phyloP scores from a whole-genome alignment of 2,888 invertebrate species.

The Arrhopalites spinosus region DNA sequence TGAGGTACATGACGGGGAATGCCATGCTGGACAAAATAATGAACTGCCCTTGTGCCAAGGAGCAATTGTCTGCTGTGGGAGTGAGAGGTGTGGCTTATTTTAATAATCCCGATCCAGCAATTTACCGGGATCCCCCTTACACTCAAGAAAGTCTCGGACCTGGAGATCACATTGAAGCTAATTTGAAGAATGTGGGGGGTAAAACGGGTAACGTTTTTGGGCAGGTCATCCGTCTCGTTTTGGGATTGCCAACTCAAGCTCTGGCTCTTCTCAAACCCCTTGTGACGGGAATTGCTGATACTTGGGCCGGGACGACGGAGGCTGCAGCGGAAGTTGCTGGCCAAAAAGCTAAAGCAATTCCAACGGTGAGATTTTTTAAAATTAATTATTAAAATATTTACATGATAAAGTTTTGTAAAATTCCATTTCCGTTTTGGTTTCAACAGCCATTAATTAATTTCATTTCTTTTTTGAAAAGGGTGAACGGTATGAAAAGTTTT shows the following conservation, averaged over 20 bases:
- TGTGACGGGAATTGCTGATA: constrained; percentile 55
- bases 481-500: too few species aligned
- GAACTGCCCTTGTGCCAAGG: constrained; percentile 56
- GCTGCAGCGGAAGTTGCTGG: constrained; percentile 56
- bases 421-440: background rate
- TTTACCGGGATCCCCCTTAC: constrained; percentile 56
- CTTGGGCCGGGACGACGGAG: constrained; percentile 55
- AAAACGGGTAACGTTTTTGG: constrained; percentile 56
- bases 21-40: constrained; percentile 56
- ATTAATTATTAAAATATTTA: too few species aligned
- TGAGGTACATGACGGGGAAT: constrained; percentile 55
- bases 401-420: too few species aligned
- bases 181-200: constrained; percentile 56
- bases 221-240: constrained; percentile 53
- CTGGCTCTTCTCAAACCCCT: constrained; percentile 54
- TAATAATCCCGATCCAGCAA: constrained; percentile 55
- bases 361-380: constrained; percentile 55
- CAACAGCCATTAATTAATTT: too few species aligned
- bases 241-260: constrained; percentile 54
- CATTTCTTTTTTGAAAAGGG: too few species aligned
- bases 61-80: constrained; percentile 53
- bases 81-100: constrained; percentile 55
- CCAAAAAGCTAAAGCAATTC: constrained; percentile 55
- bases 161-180: constrained; percentile 56
- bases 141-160: constrained; percentile 54